Percentiles rank a stretch among this genome's conserved stretches.
Conservation (phyloP, 2,888 invertebrate genomes). For the Rhagium mordax region DNA sequence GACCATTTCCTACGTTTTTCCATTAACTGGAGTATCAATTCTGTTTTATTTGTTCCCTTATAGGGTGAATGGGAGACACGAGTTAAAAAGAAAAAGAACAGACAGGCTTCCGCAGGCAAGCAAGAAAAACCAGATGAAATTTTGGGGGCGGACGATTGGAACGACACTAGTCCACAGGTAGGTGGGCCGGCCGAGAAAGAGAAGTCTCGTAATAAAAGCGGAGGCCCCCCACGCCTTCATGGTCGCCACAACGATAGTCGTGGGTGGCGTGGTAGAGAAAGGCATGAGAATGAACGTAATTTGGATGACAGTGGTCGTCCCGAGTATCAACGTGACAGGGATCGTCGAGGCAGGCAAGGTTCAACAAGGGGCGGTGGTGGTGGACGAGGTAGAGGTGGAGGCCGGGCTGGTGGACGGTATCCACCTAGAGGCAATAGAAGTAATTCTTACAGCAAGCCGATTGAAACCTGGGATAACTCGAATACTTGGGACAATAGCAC, state of each 20-base stretch:
- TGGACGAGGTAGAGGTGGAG: constrained; percentile 66
- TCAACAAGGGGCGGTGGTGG: constrained; percentile 62
- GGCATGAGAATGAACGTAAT: constrained; percentile 67
- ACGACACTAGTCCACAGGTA: constrained; percentile 53
- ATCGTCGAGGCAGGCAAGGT: constrained; percentile 72
- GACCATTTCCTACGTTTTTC: no score
- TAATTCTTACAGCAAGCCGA: constrained; percentile 64
- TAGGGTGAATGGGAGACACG: constrained; percentile 90
- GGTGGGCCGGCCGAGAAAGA: constrained; percentile 47
- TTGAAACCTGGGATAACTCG: constrained; percentile 76
- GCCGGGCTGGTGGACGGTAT: constrained; percentile 67
- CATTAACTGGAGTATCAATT: no score
- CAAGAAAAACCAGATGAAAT: constrained; percentile 56
- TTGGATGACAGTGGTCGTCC: constrained; percentile 60
- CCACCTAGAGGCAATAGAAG: constrained; percentile 44
- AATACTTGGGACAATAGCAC: constrained; percentile 66
- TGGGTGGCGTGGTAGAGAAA: constrained; percentile 66
- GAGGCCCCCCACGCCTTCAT: constrained; percentile 72
- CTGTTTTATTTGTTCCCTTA: constrained; percentile 36
- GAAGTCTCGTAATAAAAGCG: constrained; percentile 59
- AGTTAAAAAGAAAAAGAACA: constrained; percentile 89
- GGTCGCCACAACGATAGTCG: constrained; percentile 71
- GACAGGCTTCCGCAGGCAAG: constrained; percentile 73
- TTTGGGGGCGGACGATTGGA: constrained; percentile 58
- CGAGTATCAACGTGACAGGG: constrained; percentile 69